Conservation (phyloP, 2,888 invertebrate genomes). For the Sesia bembeciformis region DNA sequence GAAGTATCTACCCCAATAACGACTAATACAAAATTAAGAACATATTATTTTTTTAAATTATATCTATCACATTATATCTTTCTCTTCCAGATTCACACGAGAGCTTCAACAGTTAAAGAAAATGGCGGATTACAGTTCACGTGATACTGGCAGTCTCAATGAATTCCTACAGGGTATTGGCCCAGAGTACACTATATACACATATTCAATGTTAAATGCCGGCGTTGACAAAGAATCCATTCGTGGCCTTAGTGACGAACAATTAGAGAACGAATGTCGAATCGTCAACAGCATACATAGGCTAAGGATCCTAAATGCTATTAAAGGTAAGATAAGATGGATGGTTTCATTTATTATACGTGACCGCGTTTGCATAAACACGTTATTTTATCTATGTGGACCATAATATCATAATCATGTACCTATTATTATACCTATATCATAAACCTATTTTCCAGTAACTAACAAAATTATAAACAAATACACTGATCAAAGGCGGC, state of each 20-base stretch:
- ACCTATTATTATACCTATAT: too few relatives aligned
- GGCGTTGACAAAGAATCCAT: constrained; percentile 95
- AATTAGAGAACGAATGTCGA: constrained; percentile 91
- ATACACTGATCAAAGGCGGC: neutral
- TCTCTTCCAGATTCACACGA: constrained; percentile 83
- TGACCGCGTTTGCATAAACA: too few relatives aligned
- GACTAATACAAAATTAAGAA: too few relatives aligned
- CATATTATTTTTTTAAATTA: too few relatives aligned
- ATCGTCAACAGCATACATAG: constrained; percentile 97
- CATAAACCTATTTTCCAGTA: constrained; percentile 2
- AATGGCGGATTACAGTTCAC: constrained; percentile 96
- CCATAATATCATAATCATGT: too few relatives aligned
- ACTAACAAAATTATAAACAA: neutral
- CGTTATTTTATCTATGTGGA: too few relatives aligned
- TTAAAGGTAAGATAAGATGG: constrained; percentile 74
- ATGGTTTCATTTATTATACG: too few relatives aligned
- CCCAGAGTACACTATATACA: constrained; percentile 94
- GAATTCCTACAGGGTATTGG: constrained; percentile 88
- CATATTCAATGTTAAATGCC: constrained; percentile 95
- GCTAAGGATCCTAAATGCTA: constrained; percentile 90
- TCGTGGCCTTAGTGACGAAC: constrained; percentile 91
- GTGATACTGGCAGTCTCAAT: constrained; percentile 93
- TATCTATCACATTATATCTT: neutral
- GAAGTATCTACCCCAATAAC: too few relatives aligned
- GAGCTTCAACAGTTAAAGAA: constrained; percentile 94